Evolutionary conservation across 2,888 invertebrate species (phyloP), one percentile per base, ranked within the genome.

Genomic region (Melikaiella ostensackeni): DNA sequence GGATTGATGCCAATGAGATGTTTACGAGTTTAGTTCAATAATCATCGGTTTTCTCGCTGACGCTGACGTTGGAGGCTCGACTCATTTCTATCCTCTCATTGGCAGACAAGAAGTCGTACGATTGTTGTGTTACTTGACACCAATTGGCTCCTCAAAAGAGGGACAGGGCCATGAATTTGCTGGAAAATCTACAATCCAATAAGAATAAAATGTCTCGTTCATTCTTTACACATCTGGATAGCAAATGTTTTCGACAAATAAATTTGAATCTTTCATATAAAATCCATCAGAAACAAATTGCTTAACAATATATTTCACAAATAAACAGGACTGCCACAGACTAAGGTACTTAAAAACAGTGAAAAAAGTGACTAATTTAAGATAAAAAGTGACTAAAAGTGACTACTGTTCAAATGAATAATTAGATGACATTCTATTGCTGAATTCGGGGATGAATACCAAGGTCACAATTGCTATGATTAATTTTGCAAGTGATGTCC

Each of bases 61-160:
- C 50, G 27, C 38, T 74, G 78, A 78, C 75, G 63, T 62, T 50
- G 81, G 80, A 81, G 84, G 83, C 82, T 85, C 83, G 85, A 59
- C 55, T 75, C 30, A 30, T 57, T n/a, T 63, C 66, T 74, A 66
- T 38, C 35, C 30, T 74, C 70, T 21, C 64, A 85, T 85, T 84
- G 83, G 85, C 70, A 46, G 79, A 77, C 46, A 73, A 59, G 74
- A 59, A 59, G 73, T 84, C 83, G 81, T 83, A 84, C 80, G 83
- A 85, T 84, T 75, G 75, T 80, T 75, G 73, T 38, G 77, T 81
- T 80, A 84, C 75, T 85, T 86, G 83, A 86, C 84, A 83, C 79
- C 81, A 85, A 85, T 83, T 83, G 80, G 77, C 78, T 50, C 73
- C 35, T 61, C 64, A 75, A 75, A 82, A 83, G 76, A 79, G 81